Evolutionary conservation across 2,888 invertebrate genomes (phyloP).

Genomic region (Leptinotarsa haldemani): DNA sequence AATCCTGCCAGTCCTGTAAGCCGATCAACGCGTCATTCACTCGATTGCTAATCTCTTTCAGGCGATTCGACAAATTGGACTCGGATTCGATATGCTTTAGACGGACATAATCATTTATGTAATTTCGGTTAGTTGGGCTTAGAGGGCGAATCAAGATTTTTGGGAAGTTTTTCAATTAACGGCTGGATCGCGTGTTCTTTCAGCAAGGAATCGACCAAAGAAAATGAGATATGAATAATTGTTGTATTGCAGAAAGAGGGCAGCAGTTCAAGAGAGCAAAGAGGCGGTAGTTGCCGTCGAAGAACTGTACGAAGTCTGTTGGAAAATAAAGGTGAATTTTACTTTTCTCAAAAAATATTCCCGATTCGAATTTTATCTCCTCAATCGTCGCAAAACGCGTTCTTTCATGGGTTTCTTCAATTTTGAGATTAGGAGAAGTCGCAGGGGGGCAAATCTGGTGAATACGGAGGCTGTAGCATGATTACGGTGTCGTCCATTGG

Average conservation of each 20-base stretch:
- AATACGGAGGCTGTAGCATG: too few species aligned
- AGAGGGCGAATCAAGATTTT: neutral
- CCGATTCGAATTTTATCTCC: too few species aligned
- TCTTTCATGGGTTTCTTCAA: too few species aligned
- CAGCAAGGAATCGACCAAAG: neutral
- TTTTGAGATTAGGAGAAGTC: too few species aligned
- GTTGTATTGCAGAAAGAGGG: neutral
- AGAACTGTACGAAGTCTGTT: too few species aligned
- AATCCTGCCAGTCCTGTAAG: conserved; percentile 52
- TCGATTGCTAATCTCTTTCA: conserved; percentile 55
- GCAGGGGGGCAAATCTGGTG: too few species aligned
- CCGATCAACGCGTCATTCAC: conserved; percentile 56
- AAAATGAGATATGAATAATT: neutral
- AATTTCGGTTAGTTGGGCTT: neutral
- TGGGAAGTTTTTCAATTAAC: neutral
- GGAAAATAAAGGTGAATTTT: too few species aligned
- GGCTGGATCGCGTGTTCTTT: neutral
- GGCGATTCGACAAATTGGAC: conserved; percentile 54
- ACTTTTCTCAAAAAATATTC: too few species aligned
- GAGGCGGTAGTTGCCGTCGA: too few species aligned
- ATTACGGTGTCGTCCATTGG: too few species aligned
- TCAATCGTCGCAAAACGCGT: too few species aligned
- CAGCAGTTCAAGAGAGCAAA: too few species aligned
- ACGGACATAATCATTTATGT: conserved; percentile 23
- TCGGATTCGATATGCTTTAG: conserved; percentile 40